Base-by-base conservation (phyloP, 2,797 vertebrate genomes). In the Vireo griseus region DNA sequence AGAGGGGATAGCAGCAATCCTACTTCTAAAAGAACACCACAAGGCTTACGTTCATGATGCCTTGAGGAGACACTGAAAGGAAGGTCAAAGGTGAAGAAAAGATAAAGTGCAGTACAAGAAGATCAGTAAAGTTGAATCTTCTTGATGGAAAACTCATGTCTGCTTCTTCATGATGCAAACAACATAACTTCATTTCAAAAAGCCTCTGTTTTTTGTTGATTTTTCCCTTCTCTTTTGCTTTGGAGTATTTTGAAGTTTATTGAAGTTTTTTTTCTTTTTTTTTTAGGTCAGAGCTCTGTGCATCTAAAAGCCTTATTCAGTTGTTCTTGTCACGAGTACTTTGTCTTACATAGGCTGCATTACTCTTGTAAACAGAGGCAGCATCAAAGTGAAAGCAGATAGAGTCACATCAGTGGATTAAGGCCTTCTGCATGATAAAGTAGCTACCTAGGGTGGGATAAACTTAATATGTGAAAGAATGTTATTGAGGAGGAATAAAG, bases 391-490 rank as follows among this genome's bases (percentile, higher is more conserved):
- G 97, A 96, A 97, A 98, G 98, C 98, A 98, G 98, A 98, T 99
- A 98, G 98, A 99, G 99, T 99, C 99, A 98, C 98, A 99, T 98
- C 99, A 99, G 98, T 99, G 99, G 99, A 99, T 99, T 99, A 99
- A 98, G 98, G 98, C 98, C 98, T 99, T 99, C 99, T 99, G 99
- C 99, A 99, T 99, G 99, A 99, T 99, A 99, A 99, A 99, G 99
- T 99, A 98, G 98, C 99, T 99, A 99, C 99, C 99, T 99, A 99
- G 99, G 98, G 98, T 99, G 99, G 99, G 99, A 99, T 99, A 99
- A 99, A 99, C 98, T 99, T 99, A 99, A 99, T 99, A 99, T 99
- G 99, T 99, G 99, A 99, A 99, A 99, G 99, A 99, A 99, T 99
- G 99, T 99, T 99, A 99, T 99, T 99, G 99, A 99, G 99, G 98